Evolutionary conservation across 2,113 vertebrate genomes (phyloP).

Genomic region (Stomatorhinus ivindoensis): DNA sequence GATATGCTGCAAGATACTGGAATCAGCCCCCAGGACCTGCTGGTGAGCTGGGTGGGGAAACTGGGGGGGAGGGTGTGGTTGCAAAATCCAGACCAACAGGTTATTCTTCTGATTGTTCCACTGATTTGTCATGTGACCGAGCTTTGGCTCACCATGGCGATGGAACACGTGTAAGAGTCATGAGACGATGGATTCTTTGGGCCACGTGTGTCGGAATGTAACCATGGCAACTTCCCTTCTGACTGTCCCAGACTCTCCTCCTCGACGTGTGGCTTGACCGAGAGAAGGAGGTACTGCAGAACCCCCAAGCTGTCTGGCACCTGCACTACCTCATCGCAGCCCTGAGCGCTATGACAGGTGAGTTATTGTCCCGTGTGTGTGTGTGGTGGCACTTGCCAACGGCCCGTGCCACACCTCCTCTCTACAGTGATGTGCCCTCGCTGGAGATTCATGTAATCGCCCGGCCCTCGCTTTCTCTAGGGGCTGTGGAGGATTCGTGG

Average conservation of each 20-base stretch:
- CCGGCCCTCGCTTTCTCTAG: conserved; percentile 37
- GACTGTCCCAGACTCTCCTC: conserved; percentile 70
- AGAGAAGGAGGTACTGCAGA: conserved; percentile 79
- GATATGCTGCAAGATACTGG: conserved; percentile 71
- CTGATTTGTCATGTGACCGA: not conserved
- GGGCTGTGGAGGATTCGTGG: conserved; percentile 81
- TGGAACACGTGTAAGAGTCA: not conserved
- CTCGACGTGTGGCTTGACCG: conserved; percentile 84
- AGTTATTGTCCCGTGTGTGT: not conserved
- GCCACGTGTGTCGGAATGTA: not conserved
- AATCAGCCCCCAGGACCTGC: conserved; percentile 77
- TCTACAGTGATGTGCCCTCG: not conserved
- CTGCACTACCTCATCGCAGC: conserved; percentile 72
- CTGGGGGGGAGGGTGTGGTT: too few relatives aligned
- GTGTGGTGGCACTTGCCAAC: too few relatives aligned
- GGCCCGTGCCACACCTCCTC: not conserved
- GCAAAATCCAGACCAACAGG: not conserved
- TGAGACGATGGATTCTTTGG: not conserved
- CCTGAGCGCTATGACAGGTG: conserved; percentile 88
- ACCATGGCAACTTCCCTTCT: not conserved
- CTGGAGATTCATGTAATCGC: not conserved
- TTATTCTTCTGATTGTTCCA: not conserved
- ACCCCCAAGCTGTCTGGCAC: conserved; percentile 59
- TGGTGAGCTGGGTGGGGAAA: conserved; percentile 65
- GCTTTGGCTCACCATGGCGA: not conserved